A percentile compares a stretch with the other conserved stretches of the same genome.
Evolutionary conservation across 2,797 vertebrate genomes (phyloP).

Genomic region (Ceryle rudis): DNA sequence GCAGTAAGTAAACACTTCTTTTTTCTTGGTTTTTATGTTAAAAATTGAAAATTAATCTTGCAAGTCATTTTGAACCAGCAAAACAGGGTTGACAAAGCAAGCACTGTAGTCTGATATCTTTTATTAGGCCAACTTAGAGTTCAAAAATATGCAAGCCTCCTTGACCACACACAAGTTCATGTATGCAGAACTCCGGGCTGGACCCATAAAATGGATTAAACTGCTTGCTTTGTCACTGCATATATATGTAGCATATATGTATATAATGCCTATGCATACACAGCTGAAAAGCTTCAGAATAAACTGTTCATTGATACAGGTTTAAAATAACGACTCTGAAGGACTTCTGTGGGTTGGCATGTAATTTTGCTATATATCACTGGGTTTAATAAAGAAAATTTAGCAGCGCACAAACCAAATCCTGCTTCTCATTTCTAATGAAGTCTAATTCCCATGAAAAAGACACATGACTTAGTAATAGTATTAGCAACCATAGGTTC

Average conservation of each 20-base stretch:
- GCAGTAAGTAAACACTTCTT: slow-evolving; percentile 54
- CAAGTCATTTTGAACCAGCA: slow-evolving; percentile 53
- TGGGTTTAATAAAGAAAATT: slow-evolving; percentile 14
- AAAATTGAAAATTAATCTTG: slow-evolving; percentile 73
- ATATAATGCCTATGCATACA: not conserved
- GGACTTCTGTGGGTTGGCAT: slow-evolving; percentile 12
- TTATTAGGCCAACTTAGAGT: slow-evolving; percentile 69
- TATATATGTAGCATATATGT: not conserved
- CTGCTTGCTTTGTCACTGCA: slow-evolving; percentile 46
- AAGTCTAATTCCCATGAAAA: not conserved
- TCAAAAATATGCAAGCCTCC: slow-evolving; percentile 61
- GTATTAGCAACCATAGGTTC: not conserved
- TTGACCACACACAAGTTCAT: slow-evolving; percentile 58
- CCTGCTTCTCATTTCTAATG: not conserved
- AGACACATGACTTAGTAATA: not conserved
- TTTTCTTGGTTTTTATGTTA: slow-evolving; percentile 63
- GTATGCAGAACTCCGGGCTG: slow-evolving; percentile 14
- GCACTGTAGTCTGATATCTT: slow-evolving; percentile 65
- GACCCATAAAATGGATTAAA: slow-evolving; percentile 52
- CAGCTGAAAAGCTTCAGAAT: slow-evolving; percentile 21
- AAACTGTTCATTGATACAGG: slow-evolving; percentile 17
- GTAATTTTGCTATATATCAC: not conserved
- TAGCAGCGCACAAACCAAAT: not conserved
- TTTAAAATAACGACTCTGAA: slow-evolving; percentile 51
- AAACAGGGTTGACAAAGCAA: slow-evolving; percentile 71